Percentiles rank a stretch among this genome's conserved stretches.
These are phyloP conservation scores for Spisula solida DNA, from an alignment of 2,888 invertebrate species.

Conservation along the genomic window DNA sequence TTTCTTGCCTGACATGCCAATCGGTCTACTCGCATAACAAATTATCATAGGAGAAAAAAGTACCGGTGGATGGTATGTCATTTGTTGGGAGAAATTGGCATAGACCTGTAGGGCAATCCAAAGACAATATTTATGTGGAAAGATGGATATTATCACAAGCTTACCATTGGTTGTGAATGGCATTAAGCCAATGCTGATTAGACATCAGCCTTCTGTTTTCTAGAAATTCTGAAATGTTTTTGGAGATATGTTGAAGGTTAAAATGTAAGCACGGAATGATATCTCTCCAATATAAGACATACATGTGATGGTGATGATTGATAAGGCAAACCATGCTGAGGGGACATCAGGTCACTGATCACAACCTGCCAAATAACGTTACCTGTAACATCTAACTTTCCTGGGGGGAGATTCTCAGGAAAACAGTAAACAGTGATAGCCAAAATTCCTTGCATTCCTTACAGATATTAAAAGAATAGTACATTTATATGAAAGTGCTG, in stretches of 20 bases:
- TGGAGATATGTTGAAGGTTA: neutral
- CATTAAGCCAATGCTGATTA: conserved; percentile 12
- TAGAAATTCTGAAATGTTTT: neutral
- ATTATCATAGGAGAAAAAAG: neutral
- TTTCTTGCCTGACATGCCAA: neutral
- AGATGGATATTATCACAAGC: neutral
- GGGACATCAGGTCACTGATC: neutral
- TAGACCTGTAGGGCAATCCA: conserved; percentile 5
- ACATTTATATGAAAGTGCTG: neutral
- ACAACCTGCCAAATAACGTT: neutral
- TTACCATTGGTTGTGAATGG: neutral
- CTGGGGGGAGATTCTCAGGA: neutral
- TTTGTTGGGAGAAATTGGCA: conserved; percentile 7
- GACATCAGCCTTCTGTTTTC: neutral
- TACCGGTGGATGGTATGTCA: neutral
- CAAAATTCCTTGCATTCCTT: conserved; percentile 9
- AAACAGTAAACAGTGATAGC: neutral
- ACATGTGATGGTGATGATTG: neutral
- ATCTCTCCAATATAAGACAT: neutral
- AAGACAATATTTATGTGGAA: conserved; percentile 15
- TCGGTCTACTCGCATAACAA: neutral
- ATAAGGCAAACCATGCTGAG: neutral
- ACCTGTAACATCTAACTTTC: neutral
- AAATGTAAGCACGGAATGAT: neutral
- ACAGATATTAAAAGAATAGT: neutral